Evolutionary conservation across 1,140 invertebrate species (phyloP), one percentile per base, ranked within the genome.

Genomic region (Pachypeltis micranthus): DNA sequence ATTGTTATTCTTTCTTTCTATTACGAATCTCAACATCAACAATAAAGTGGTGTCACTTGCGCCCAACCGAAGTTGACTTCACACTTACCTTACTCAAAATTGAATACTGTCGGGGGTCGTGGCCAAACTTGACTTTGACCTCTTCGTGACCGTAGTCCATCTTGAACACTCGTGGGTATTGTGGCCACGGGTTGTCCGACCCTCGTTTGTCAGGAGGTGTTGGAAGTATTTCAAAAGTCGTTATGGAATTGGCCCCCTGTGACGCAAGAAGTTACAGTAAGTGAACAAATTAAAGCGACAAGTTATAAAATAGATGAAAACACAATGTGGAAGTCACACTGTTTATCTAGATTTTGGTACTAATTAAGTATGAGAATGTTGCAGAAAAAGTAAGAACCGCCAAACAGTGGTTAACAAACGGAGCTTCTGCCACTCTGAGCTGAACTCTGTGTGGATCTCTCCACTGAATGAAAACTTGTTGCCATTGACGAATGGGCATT

Each of bases 91-190:
- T 96, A 69, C 92, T 96, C 60, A 94, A 81, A 58, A 93, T 94
- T 64, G 86, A 91, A 76, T 93, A 99, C 69, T 90, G 85, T 29
- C 96, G 80, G 2, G 96, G 96, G 79, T 99, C 96, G 39, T 87
- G 81, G 4, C 95, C 95, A 77, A 86, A 91, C 73, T 91, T 91
- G 0, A 94, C 77, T 71, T 86, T 85, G 0, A 96, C 93, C 78
- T 99, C 96, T 72, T 98, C 96, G 71, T 99, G 96, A 0, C 96
- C 96, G 73, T 99, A 99, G 75, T 99, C 96, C 1, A 98, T 87
- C 68, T 94, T 88, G 79, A 98, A 97, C 4, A 98, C 87, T 72
- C 91, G 82, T 0, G 96, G 96, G 84, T 90, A 98, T 70, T 97
- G 93, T 26, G 96, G 96, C 96, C 96, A 99, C 3, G 96, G 96